These are phyloP conservation scores for Epinephelus awoara DNA, from an alignment of 2,797 vertebrate species.

Conservation along the genomic window DNA sequence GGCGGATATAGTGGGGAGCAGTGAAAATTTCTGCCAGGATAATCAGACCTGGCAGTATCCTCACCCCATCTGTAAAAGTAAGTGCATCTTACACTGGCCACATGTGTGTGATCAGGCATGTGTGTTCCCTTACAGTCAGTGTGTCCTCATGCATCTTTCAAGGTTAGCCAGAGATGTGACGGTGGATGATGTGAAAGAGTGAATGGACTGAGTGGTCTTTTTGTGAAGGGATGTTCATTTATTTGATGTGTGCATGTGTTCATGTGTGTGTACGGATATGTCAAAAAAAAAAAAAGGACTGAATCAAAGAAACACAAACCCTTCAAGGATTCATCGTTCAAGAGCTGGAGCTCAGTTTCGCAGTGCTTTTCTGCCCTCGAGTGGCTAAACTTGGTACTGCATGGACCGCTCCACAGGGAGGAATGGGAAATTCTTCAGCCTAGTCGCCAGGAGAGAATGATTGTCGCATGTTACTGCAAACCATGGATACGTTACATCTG, in stretches of 20 bases:
- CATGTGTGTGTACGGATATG: conserved; percentile 19
- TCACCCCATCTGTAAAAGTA: conserved; percentile 88
- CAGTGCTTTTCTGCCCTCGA: conserved; percentile 76
- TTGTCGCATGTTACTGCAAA: no score
- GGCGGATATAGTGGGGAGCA: conserved; percentile 83
- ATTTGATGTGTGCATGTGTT: conserved; percentile 19
- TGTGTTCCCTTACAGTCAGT: neutral
- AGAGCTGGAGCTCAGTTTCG: conserved; percentile 8
- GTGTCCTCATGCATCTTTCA: conserved; percentile 30
- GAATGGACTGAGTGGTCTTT: conserved; percentile 44
- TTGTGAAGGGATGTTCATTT: conserved; percentile 11
- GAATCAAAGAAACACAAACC: conserved; percentile 33
- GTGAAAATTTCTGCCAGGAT: conserved; percentile 86
- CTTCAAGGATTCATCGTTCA: neutral
- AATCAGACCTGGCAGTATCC: conserved; percentile 87
- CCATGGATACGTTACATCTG: no score
- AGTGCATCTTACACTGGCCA: conserved; percentile 51
- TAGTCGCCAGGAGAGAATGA: no score
- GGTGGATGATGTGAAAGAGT: conserved; percentile 46
- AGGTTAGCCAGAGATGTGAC: conserved; percentile 32
- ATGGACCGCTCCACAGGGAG: conserved; percentile 15
- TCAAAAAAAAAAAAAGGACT: conserved; percentile 27
- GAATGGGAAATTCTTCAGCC: neutral
- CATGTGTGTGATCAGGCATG: neutral
- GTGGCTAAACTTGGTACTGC: conserved; percentile 59